Base-by-base conservation (phyloP, 2,888 invertebrate genomes). In the Drosophila imparisetae region DNA sequence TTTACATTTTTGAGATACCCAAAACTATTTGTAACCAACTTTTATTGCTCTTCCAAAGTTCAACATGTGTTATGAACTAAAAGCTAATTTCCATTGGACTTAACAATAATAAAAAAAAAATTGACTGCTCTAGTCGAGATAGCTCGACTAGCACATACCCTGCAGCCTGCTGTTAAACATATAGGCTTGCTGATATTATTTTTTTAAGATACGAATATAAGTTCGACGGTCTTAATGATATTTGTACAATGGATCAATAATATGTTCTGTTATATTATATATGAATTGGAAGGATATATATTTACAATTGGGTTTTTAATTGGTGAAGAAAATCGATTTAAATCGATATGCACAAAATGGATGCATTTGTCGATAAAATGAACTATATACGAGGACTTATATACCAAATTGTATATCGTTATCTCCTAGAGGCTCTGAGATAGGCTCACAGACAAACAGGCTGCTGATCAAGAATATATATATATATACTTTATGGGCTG, bases 71-170 rank as follows among this genome's bases (percentile, higher is more conserved):
- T n/a, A 11, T 15, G 29, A 40, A 32, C 11, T 11, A 7, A 32
- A 24, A 63, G 11, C 30, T 42, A 27, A 55, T 62, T 71, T 62
- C 38, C 62, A 53, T 65, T 65, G 24, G 29, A n/a, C 27, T 52
- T 13, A 36, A 61, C 54, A 53, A 54, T 8, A 34, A n/a, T 24
- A 60, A 15, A 8, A 34, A 24, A 24, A 34, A 18, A 7, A 6
- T 18, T 6, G 2, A 10, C n/a, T 42, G 40, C 11, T 42, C n/a
- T 11, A 42, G n/a, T 42, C 5, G 11, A 11, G 6, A 2, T 5
- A 42, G 5, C 11, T 2, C 5, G 11, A 11, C 11, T 6, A 5
- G 2, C 10, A 40, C 5, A n/a, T 40, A 40, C n/a, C n/a, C 42
- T 42, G n/a, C 6, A 42, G 11, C n/a, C 2, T 1, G n/a, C 11